A percentile compares a stretch with the other conserved stretches of the same genome.
Conservation (phyloP, 2,888 invertebrate species). For the Volucella zonaria region DNA sequence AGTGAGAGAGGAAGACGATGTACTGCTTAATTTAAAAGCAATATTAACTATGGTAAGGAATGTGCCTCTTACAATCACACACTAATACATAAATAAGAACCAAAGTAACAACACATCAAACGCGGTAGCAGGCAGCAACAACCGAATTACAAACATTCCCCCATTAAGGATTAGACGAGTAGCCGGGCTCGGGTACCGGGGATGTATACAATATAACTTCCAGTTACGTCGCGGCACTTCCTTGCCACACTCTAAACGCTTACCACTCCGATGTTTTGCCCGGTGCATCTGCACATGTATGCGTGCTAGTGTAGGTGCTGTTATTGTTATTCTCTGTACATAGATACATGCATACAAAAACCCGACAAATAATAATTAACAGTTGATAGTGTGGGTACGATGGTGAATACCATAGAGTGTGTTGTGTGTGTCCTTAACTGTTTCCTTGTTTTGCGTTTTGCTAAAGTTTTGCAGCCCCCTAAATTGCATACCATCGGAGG, state of each 20-base stretch:
- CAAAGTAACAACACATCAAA: conserved; percentile 38
- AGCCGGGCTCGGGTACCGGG: not conserved
- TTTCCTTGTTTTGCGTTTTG: conserved; percentile 39
- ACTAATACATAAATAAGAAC: conserved; percentile 34
- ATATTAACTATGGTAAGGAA: conserved; percentile 33
- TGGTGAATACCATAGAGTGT: no score
- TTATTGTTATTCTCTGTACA: conserved; percentile 38
- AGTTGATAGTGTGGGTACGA: conserved; percentile 32
- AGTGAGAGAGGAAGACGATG: conserved; percentile 11
- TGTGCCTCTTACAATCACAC: conserved; percentile 9
- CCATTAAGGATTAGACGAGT: not conserved
- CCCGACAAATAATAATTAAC: conserved; percentile 36
- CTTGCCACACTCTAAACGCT: conserved; percentile 3
- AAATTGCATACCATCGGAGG: conserved; percentile 6
- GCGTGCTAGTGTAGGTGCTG: conserved; percentile 28
- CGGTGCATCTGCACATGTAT: conserved; percentile 21
- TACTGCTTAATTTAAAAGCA: not conserved
- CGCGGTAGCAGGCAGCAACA: conserved; percentile 1
- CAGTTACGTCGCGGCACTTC: conserved; percentile 4
- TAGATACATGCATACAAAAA: not conserved
- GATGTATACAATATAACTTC: no score
- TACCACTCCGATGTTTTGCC: not conserved
- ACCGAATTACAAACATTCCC: conserved; percentile 8
- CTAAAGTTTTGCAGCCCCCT: conserved; percentile 17
- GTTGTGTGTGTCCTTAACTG: conserved; percentile 11